Conservation (phyloP, 37 sponge, comb jelly and placozoan genomes). For the Cliona cf. orientalis region DNA sequence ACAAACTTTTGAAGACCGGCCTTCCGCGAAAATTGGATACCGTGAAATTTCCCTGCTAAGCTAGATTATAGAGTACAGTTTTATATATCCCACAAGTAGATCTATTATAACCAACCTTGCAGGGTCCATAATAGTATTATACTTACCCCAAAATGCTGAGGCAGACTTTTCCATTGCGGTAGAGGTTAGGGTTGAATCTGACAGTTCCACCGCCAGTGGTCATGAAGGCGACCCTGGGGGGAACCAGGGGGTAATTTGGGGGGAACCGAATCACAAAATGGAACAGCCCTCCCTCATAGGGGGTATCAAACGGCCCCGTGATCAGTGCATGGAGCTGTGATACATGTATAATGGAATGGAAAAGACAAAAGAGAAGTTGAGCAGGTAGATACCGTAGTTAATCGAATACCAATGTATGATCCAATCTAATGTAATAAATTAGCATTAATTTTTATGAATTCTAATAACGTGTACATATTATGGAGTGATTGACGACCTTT, state of each 20-base stretch:
- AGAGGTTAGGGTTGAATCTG: conserved; percentile 92
- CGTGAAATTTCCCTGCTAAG: too few relatives aligned
- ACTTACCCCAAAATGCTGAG: conserved; percentile 88
- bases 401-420: not conserved
- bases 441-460: too few relatives aligned
- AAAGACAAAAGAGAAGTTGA: not conserved
- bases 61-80: not conserved
- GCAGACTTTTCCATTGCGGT: conserved; percentile 90
- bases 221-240: conserved; percentile 82
- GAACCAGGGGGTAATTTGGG: conserved; percentile 72
- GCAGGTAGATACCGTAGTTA: not conserved
- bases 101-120: not conserved
- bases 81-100: not conserved
- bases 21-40: too few relatives aligned
- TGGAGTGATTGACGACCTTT: too few relatives aligned
- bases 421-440: too few relatives aligned
- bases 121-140: not conserved
- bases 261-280: conserved; percentile 86
- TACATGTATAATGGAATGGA: too few relatives aligned
- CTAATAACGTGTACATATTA: too few relatives aligned
- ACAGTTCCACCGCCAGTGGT: conserved; percentile 90
- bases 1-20: too few relatives aligned
- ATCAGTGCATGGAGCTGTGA: conserved; percentile 79
- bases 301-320: conserved; percentile 90
- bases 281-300: conserved; percentile 94